Evolutionary conservation across 2,888 invertebrate genomes (phyloP).

Genomic region (Tipula vernalis): DNA sequence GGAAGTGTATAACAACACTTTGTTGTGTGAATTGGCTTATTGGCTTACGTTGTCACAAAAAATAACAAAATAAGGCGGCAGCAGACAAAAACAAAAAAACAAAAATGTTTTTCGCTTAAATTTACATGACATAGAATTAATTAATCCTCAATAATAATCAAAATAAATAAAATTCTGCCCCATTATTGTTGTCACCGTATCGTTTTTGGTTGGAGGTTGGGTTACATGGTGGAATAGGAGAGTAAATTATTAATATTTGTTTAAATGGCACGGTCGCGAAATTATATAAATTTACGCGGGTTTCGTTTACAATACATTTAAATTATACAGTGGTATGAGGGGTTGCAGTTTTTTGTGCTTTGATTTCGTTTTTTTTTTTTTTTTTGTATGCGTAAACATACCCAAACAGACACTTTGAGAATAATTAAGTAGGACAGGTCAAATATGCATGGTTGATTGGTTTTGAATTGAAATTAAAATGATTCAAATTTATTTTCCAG

Average conservation of each 20-base stretch:
- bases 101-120: neutral
- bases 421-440: neutral
- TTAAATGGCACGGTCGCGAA: neutral
- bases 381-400: too few species aligned
- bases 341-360: too few species aligned
- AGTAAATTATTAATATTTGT: neutral
- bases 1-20: neutral
- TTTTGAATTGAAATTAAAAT: neutral
- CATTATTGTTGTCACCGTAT: neutral
- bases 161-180: neutral
- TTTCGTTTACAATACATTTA: neutral
- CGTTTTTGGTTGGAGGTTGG: neutral
- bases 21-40: neutral
- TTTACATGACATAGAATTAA: neutral
- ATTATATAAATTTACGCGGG: neutral
- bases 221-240: neutral
- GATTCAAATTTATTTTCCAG: neutral
- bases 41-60: neutral
- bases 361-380: neutral
- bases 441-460: neutral
- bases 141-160: constrained; percentile 4
- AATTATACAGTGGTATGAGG: neutral
- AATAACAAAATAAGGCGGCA: neutral
- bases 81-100: neutral
- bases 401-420: neutral